Percentiles rank a stretch among this genome's conserved stretches.
Conservation (phyloP, 2,113 vertebrate genomes). For the Notothenia coriiceps region DNA sequence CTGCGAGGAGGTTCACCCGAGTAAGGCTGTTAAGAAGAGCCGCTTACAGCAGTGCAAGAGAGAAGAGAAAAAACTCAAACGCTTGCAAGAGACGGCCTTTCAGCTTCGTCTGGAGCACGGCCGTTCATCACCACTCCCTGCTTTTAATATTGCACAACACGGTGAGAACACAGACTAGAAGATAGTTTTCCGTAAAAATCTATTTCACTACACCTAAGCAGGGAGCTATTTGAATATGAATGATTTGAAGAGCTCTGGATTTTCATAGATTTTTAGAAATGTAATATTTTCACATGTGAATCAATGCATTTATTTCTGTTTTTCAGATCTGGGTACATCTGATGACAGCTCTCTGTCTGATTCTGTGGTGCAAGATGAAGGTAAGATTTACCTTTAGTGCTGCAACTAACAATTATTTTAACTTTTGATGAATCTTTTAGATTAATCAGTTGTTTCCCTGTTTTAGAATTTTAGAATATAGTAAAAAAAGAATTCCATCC, state of each 20-base stretch:
- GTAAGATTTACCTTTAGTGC: slow-evolving; percentile 69
- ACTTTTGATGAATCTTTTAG: too few species aligned
- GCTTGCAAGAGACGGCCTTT: slow-evolving; percentile 85
- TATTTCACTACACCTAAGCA: too few species aligned
- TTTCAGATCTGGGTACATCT: slow-evolving; percentile 84
- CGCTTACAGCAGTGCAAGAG: slow-evolving; percentile 82
- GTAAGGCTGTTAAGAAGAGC: slow-evolving; percentile 85
- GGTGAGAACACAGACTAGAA: slow-evolving; percentile 49
- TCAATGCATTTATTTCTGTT: background rate
- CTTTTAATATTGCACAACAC: slow-evolving; percentile 65
- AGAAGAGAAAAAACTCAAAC: slow-evolving; percentile 89
- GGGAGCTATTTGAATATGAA: too few species aligned
- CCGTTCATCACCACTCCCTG: slow-evolving; percentile 77
- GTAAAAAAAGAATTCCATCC: too few species aligned
- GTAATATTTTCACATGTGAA: background rate
- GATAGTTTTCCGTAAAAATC: background rate
- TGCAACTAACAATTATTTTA: too few species aligned
- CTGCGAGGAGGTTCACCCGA: slow-evolving; percentile 85
- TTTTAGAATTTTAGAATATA: too few species aligned
- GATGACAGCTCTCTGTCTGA: slow-evolving; percentile 90
- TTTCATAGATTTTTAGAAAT: background rate
- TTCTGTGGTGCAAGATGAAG: slow-evolving; percentile 86
- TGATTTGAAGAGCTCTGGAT: background rate
- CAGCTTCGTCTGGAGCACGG: slow-evolving; percentile 78
- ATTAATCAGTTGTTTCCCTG: too few species aligned